phyloP scores from a whole-genome alignment of 1,140 invertebrate genomes.

The Lasaia peninsularis region DNA sequence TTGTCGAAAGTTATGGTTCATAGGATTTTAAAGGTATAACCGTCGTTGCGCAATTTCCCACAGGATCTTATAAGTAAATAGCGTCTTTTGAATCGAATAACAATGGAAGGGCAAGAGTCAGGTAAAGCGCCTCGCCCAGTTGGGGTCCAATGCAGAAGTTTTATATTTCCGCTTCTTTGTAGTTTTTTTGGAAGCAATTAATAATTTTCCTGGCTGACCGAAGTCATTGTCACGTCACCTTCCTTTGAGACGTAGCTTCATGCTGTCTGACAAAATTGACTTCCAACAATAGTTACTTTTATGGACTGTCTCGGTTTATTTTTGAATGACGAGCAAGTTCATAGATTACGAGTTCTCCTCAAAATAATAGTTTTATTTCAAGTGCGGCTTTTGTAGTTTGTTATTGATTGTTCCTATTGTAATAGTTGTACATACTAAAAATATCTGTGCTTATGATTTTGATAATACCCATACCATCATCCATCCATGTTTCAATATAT shows the following conservation, averaged over 20 bases:
- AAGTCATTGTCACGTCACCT: conserved; percentile 61
- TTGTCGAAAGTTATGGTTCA: conserved; percentile 37
- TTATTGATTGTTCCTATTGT: conserved; percentile 1
- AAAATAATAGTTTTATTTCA: conserved; percentile 7
- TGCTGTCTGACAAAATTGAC: conserved; percentile 66
- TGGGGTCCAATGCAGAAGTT: conserved; percentile 66
- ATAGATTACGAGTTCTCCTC: conserved; percentile 32
- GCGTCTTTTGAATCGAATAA: conserved; percentile 57
- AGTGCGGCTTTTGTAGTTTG: conserved; percentile 6
- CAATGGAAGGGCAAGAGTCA: conserved; percentile 73
- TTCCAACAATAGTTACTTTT: conserved; percentile 63
- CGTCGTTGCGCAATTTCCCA: conserved; percentile 72
- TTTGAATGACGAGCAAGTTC: conserved; percentile 44
- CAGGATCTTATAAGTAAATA: conserved; percentile 63
- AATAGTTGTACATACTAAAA: too few relatives aligned
- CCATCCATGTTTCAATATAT: too few relatives aligned
- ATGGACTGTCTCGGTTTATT: conserved; percentile 53
- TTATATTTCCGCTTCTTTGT: conserved; percentile 77
- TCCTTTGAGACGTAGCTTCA: conserved; percentile 34
- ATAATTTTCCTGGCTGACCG: conserved; percentile 73
- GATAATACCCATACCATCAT: too few relatives aligned
- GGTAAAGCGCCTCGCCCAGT: conserved; percentile 62
- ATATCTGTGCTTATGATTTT: too few relatives aligned
- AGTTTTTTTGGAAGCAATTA: conserved; percentile 58
- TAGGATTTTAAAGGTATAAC: conserved; percentile 40